Conservation (phyloP, 2,888 invertebrate species). For the Pantelozetes paolii region DNA sequence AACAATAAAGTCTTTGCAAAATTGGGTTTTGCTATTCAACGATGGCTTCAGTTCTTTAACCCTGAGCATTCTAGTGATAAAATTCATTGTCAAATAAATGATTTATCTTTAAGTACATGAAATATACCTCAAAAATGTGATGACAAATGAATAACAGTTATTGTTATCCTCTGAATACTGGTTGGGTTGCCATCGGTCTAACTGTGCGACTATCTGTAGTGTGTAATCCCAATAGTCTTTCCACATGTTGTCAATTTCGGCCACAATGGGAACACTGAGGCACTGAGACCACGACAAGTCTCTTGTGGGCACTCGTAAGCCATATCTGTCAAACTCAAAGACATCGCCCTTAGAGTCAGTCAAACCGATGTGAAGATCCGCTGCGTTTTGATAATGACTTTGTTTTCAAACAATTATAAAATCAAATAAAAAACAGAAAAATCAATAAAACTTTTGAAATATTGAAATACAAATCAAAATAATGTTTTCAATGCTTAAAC, state of each 20-base stretch:
- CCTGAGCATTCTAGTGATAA: constrained; percentile 58
- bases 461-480: no score
- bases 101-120: background rate
- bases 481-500: no score
- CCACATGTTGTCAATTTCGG: constrained; percentile 41
- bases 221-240: constrained; percentile 60
- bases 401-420: no score
- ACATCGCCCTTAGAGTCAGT: constrained; percentile 72
- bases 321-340: constrained; percentile 77
- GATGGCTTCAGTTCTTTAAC: constrained; percentile 67
- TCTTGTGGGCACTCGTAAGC: constrained; percentile 57
- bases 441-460: no score
- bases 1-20: constrained; percentile 75
- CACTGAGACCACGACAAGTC: constrained; percentile 56
- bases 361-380: constrained; percentile 84
- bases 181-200: constrained; percentile 50
- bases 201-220: constrained; percentile 62
- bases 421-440: background rate
- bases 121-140: constrained; percentile 64
- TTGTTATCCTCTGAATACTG: constrained; percentile 68
- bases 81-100: no score
- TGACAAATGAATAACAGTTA: constrained; percentile 82
- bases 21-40: constrained; percentile 63
- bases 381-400: constrained; percentile 63
- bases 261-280: constrained; percentile 50